Evolutionary conservation across 2,888 invertebrate genomes (phyloP).

Genomic region (Romanomermis culicivorax): DNA sequence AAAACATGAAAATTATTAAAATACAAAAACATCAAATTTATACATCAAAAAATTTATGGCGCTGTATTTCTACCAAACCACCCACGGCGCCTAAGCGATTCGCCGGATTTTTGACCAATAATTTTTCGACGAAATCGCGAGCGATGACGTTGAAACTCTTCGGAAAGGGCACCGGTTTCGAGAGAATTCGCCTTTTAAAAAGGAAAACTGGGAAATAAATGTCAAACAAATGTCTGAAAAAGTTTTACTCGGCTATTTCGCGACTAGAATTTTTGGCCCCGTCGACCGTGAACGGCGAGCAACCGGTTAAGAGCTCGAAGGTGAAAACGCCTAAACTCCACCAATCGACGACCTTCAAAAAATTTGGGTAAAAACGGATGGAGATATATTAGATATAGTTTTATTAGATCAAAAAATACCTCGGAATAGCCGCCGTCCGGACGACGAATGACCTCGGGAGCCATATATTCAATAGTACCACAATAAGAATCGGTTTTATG

Average conservation of each 20-base stretch:
- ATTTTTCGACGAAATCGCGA: slow-evolving; percentile 53
- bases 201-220: not conserved
- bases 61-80: slow-evolving; percentile 70
- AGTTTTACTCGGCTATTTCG: slow-evolving; percentile 61
- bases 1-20: not conserved
- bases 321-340: slow-evolving; percentile 92
- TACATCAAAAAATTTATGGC: slow-evolving; percentile 64
- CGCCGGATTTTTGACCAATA: slow-evolving; percentile 71
- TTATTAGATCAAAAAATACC: not conserved
- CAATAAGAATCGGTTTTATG: slow-evolving; percentile 85
- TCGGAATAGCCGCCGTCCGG: slow-evolving; percentile 60
- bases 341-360: slow-evolving; percentile 73
- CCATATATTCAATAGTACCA: slow-evolving; percentile 97
- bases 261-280: slow-evolving; percentile 78
- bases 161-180: slow-evolving; percentile 70
- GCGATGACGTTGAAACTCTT: slow-evolving; percentile 50
- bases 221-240: not conserved
- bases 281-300: slow-evolving; percentile 87
- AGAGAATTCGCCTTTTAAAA: slow-evolving; percentile 49
- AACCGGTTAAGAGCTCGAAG: slow-evolving; percentile 83
- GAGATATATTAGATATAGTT: not conserved
- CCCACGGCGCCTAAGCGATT: slow-evolving; percentile 67
- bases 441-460: slow-evolving; percentile 56
- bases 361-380: not conserved
- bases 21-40: not conserved